Evolutionary conservation across 2,888 invertebrate genomes (phyloP).

Genomic region (Orthonevra nobilis): DNA sequence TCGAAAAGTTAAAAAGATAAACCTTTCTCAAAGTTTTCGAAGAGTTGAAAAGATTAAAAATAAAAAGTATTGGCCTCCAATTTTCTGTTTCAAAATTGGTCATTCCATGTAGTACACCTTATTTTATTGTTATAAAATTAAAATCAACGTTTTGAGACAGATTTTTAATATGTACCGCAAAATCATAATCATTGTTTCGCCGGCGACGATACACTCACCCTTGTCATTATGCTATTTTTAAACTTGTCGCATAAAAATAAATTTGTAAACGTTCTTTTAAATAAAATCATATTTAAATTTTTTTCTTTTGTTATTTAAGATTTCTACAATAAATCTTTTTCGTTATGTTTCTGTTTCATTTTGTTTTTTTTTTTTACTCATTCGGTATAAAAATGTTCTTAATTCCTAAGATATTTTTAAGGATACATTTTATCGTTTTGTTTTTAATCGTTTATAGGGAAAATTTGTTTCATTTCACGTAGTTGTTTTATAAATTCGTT

Average conservation of each 20-base stretch:
- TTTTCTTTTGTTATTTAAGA: not conserved
- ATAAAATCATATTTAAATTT: not conserved
- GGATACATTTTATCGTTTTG: not conserved
- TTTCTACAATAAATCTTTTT: constrained; percentile 16
- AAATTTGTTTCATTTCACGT: not conserved
- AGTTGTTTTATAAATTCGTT: constrained; percentile 41
- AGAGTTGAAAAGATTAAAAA: too few relatives aligned
- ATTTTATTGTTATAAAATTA: too few relatives aligned
- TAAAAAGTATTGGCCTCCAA: too few relatives aligned
- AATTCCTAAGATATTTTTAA: constrained; percentile 19
- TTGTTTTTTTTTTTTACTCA: not conserved
- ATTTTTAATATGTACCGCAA: too few relatives aligned
- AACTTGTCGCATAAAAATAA: not conserved
- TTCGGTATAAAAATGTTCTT: constrained; percentile 47
- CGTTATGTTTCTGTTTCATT: not conserved
- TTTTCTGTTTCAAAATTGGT: too few relatives aligned
- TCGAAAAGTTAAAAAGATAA: too few relatives aligned
- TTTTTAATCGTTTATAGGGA: not conserved
- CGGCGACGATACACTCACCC: too few relatives aligned
- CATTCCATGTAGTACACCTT: too few relatives aligned
- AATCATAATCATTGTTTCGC: too few relatives aligned
- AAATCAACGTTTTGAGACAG: too few relatives aligned
- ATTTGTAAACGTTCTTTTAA: not conserved
- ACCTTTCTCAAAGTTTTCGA: too few relatives aligned
- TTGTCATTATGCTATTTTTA: not conserved